Evolutionary conservation across 2,113 vertebrate genomes (phyloP).

Genomic region (Elanus axillaris): DNA sequence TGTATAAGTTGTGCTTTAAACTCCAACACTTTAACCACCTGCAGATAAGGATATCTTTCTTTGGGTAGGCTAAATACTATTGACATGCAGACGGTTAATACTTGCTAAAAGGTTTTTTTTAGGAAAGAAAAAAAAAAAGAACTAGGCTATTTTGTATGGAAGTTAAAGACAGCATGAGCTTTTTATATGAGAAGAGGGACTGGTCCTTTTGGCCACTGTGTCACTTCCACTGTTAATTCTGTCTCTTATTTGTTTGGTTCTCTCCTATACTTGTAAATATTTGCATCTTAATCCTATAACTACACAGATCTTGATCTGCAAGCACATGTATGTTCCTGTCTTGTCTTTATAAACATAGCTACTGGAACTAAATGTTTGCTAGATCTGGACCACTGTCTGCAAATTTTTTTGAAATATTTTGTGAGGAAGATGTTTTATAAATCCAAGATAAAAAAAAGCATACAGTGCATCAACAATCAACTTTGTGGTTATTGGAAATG

Average conservation of each 20-base stretch:
- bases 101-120: neutral
- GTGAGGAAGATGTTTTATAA: neutral
- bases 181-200: neutral
- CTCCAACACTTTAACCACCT: neutral
- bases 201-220: fast-evolving
- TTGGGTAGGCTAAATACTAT: neutral
- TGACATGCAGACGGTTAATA: neutral
- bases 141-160: neutral
- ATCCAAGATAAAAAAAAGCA: neutral
- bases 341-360: neutral
- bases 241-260: neutral
- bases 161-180: neutral
- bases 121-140: neutral
- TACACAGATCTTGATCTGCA: neutral
- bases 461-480: neutral
- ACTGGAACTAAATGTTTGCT: neutral
- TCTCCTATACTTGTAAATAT: neutral
- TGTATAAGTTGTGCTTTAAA: neutral
- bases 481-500: neutral
- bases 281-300: neutral
- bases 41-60: neutral
- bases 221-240: neutral
- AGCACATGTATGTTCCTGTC: neutral
- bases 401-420: neutral
- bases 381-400: neutral